Evolutionary conservation across 2,113 vertebrate species (phyloP), one percentile per base, ranked within the genome.

Genomic region (Orthonyx spaldingii): DNA sequence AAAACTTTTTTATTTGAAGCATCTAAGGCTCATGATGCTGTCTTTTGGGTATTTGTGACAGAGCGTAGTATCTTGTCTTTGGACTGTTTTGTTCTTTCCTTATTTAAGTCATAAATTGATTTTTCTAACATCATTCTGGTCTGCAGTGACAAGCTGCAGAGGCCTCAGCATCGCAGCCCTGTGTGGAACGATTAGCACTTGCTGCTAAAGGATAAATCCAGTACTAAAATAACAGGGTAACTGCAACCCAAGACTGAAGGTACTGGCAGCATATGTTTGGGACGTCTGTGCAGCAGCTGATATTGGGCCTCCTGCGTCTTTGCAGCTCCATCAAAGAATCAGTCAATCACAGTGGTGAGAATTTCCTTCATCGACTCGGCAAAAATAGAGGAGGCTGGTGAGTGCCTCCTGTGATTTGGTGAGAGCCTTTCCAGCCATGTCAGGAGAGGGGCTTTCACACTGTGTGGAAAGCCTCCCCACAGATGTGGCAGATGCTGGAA

Each of bases 111-210:
- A 55, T 55, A 78, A 57, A 92, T 14, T 88, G 46, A 74, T 92
- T 93, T 95, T 86, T 72, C 59, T 84, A 55, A 18, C 72, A 42
- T 35, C 4, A 3, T 85, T 77, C 76, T 75, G 35, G 30, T 70
- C 47, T 72, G 79, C 59, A 69, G 55, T 49, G 85, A 75, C 75
- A 90, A 93, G 65, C 28, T 78, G 75, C 59, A 68, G 92, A 71
- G 65, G 41, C 53, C 60, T 91, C 76, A 65, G 26, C 78, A 53
- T 64, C 0, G 0, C 49, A 1, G 3, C 11, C 1, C 0, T 0
- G 28, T 42, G 57, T 64, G 85, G 57, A 90, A 69, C 0, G 2
- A 69, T 93, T 71, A 86, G 55, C 75, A 49, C 71, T 93, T 61
- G 49, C 65, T 88, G 75, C 47, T 91, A 27, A 85, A 65, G 66